phyloP scores from a whole-genome alignment of 1,140 invertebrate species.

The Caenorhabditis remanei region DNA sequence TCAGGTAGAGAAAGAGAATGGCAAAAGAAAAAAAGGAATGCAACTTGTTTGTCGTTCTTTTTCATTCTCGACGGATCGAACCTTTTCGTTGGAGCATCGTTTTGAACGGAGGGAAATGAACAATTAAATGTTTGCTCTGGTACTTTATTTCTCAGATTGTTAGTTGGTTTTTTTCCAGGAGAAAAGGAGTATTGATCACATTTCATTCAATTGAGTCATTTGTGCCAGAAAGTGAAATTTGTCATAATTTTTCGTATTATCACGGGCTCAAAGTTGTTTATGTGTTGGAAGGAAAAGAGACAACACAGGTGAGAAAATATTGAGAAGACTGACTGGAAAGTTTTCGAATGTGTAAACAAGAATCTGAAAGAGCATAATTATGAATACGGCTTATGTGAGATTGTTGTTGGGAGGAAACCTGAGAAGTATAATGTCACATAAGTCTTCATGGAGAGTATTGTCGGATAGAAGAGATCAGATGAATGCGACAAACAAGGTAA shows the following conservation, averaged over 20 bases:
- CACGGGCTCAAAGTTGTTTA: neutral
- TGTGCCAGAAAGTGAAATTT: neutral
- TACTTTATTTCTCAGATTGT: neutral
- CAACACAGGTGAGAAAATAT: neutral
- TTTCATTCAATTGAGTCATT: neutral
- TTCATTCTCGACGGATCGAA: neutral
- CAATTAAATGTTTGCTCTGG: neutral
- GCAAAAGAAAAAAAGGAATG: constrained; percentile 8
- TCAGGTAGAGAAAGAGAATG: neutral
- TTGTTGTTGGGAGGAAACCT: too few species aligned
- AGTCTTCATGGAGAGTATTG: too few species aligned
- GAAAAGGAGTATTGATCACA: neutral
- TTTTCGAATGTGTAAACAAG: neutral
- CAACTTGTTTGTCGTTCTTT: constrained; percentile 39
- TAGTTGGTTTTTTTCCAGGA: neutral
- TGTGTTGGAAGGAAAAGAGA: neutral
- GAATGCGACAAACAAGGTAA: too few species aligned
- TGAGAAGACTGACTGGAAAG: neutral
- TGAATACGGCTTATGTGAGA: too few species aligned
- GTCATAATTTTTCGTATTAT: neutral
- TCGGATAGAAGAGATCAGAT: too few species aligned
- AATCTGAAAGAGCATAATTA: neutral
- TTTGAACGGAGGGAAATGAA: neutral
- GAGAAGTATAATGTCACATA: too few species aligned
- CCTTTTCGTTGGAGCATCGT: neutral